Evolutionary conservation across 2,113 vertebrate genomes (phyloP).

Genomic region (Chloropsis cyanopogon): DNA sequence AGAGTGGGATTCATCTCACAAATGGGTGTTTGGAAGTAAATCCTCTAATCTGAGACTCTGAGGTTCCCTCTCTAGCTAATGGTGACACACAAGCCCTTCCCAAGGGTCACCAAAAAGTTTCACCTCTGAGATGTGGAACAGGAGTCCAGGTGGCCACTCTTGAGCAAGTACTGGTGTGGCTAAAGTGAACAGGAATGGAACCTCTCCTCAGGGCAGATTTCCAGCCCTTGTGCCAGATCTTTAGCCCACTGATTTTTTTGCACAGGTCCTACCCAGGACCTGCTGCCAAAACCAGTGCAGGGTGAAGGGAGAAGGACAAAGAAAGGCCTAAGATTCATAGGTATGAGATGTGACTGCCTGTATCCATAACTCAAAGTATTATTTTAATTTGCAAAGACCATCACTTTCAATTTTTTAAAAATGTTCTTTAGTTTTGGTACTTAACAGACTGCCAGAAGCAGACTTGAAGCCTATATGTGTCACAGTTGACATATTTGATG

Average conservation of each 20-base stretch:
- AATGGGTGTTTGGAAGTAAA: neutral
- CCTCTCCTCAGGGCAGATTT: neutral
- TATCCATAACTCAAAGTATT: neutral
- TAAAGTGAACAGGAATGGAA: neutral
- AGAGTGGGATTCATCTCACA: neutral
- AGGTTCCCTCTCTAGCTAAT: neutral
- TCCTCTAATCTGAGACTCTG: neutral
- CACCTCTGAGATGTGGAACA: neutral
- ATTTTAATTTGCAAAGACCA: neutral
- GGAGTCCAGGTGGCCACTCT: neutral
- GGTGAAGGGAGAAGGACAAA: neutral
- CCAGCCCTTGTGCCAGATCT: neutral
- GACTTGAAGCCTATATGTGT: neutral
- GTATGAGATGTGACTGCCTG: neutral
- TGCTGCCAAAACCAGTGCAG: neutral
- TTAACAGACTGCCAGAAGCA: neutral
- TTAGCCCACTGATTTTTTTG: neutral
- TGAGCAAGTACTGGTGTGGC: neutral
- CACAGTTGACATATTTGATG: neutral
- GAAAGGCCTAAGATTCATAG: neutral
- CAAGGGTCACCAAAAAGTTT: neutral
- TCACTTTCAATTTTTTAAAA: neutral
- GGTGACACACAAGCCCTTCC: neutral
- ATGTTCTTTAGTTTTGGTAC: neutral
- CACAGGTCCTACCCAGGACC: neutral